Evolutionary conservation across 2,888 invertebrate species (phyloP).

Genomic region (Meteorus colon): DNA sequence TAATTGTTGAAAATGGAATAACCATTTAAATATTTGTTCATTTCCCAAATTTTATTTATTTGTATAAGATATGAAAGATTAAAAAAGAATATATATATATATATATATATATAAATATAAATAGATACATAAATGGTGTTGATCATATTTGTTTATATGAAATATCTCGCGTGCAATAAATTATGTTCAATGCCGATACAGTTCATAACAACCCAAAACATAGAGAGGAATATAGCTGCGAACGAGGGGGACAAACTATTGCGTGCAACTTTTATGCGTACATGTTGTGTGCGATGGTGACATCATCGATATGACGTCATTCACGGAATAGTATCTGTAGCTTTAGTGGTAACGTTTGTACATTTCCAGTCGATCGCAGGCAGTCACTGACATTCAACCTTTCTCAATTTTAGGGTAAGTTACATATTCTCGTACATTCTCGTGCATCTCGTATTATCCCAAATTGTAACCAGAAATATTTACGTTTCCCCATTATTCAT

Average conservation of each 20-base stretch:
- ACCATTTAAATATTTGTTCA: constrained; percentile 33
- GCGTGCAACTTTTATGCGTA: not conserved
- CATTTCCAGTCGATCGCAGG: constrained; percentile 63
- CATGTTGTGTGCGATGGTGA: constrained; percentile 54
- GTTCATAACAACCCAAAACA: not conserved
- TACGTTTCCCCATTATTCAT: not conserved
- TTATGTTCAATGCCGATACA: not conserved
- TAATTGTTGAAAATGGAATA: not conserved
- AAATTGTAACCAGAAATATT: not conserved
- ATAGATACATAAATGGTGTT: constrained; percentile 18
- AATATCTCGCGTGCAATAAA: not conserved
- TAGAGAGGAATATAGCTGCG: not conserved
- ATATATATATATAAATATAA: constrained; percentile 31
- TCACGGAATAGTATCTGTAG: constrained; percentile 46
- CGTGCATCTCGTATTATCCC: not conserved
- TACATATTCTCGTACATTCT: constrained; percentile 1
- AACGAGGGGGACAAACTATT: not conserved
- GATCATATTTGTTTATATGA: not conserved
- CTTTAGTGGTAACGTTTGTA: constrained; percentile 43
- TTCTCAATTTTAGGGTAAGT: constrained; percentile 57
- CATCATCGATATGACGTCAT: constrained; percentile 67
- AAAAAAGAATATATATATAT: constrained; percentile 54
- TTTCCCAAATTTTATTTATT: constrained; percentile 58
- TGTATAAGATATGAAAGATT: constrained; percentile 53
- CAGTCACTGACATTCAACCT: constrained; percentile 53